phyloP scores from a whole-genome alignment of 2,113 vertebrate genomes.

The Notothenia rossii region DNA sequence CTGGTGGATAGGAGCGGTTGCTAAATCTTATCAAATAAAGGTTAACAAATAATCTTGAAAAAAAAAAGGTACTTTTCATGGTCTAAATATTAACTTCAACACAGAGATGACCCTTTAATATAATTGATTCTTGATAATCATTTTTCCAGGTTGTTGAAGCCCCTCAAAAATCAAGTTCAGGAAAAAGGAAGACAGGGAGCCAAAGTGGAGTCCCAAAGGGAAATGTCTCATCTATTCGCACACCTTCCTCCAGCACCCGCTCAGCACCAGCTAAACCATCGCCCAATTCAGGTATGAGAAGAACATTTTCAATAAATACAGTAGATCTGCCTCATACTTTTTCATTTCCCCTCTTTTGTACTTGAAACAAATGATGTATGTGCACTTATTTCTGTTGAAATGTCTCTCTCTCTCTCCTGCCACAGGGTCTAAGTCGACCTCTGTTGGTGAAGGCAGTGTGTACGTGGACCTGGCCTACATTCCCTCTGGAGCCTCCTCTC shows the following conservation, averaged over 20 bases:
- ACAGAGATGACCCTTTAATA: too few species aligned
- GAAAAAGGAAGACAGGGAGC: constrained; percentile 74
- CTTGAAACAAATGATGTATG: neutral
- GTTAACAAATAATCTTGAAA: too few species aligned
- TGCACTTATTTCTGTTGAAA: neutral
- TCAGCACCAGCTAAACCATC: constrained; percentile 59
- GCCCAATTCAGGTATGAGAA: constrained; percentile 35
- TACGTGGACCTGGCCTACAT: constrained; percentile 95
- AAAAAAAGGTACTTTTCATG: too few species aligned
- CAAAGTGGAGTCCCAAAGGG: constrained; percentile 48
- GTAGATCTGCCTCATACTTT: neutral
- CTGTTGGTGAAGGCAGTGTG: constrained; percentile 67
- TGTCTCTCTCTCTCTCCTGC: neutral
- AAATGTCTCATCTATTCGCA: constrained; percentile 58
- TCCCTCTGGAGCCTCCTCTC: constrained; percentile 87
- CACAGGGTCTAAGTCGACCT: constrained; percentile 67
- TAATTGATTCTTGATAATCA: too few species aligned
- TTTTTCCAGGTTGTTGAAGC: constrained; percentile 40
- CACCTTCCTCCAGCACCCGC: constrained; percentile 55
- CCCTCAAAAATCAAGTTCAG: constrained; percentile 57
- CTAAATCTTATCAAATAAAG: too few species aligned
- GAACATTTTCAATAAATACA: neutral
- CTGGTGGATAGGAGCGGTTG: too few species aligned
- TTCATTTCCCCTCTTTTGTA: neutral
- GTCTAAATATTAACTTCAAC: too few species aligned